Conservation (phyloP, 2,888 invertebrate genomes). For the Thera britannica region DNA sequence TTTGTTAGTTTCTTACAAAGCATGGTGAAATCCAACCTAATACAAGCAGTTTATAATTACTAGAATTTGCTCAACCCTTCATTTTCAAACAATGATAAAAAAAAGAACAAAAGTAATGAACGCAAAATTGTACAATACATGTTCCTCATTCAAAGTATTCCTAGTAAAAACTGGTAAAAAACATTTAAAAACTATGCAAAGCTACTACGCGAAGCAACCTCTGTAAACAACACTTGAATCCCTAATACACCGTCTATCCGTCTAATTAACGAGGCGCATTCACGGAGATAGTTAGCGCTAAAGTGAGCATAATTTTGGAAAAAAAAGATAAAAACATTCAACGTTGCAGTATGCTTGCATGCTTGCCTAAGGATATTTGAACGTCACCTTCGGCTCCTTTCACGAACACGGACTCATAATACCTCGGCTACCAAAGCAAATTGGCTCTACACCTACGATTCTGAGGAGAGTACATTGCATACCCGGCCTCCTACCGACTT, state of each 20-base stretch:
- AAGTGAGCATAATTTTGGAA: slow-evolving; percentile 43
- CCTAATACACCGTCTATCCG: slow-evolving; percentile 77
- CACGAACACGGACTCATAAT: too few relatives aligned
- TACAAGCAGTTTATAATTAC: background rate
- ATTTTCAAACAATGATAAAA: background rate
- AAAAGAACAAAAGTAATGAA: background rate
- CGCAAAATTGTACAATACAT: background rate
- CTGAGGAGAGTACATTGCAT: too few relatives aligned
- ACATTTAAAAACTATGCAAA: slow-evolving; percentile 19
- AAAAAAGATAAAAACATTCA: slow-evolving; percentile 25
- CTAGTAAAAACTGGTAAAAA: slow-evolving; percentile 20
- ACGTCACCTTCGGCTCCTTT: too few relatives aligned
- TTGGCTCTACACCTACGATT: too few relatives aligned
- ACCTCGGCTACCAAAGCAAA: too few relatives aligned
- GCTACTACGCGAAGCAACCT: slow-evolving; percentile 33
- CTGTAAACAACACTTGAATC: slow-evolving; percentile 61
- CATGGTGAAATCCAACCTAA: background rate
- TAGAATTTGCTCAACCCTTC: background rate
- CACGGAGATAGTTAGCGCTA: slow-evolving; percentile 50
- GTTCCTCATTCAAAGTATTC: slow-evolving; percentile 31
- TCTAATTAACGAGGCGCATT: slow-evolving; percentile 77
- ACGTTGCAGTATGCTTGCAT: too few relatives aligned
- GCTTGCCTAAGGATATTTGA: too few relatives aligned
- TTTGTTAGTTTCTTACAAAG: too few relatives aligned
- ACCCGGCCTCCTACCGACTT: too few relatives aligned